Percentiles rank a stretch among this genome's conserved stretches.
Conservation (phyloP, 2,113 vertebrate species). For the Entosphenus tridentatus region DNA sequence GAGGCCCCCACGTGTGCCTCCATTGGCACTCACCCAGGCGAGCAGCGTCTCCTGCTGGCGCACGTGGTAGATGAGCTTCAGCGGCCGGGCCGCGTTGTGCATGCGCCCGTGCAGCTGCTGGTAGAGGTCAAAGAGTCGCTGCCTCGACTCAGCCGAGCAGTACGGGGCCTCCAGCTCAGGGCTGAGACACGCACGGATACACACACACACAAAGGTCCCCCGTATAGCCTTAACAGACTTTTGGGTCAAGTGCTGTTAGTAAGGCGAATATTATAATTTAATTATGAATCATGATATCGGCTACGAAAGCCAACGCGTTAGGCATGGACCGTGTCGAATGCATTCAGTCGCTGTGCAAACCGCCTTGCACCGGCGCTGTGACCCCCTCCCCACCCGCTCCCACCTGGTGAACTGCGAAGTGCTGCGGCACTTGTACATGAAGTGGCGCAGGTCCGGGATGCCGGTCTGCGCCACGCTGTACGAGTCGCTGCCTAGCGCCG, state of each 20-base stretch:
- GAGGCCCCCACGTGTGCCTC: too few species aligned
- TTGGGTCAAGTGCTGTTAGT: too few species aligned
- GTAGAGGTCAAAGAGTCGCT: constrained; percentile 64
- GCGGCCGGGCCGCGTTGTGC: constrained; percentile 50
- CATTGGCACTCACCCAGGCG: constrained; percentile 44
- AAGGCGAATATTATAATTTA: too few species aligned
- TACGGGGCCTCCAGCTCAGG: constrained; percentile 77
- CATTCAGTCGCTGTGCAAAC: too few species aligned
- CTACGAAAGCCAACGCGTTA: too few species aligned
- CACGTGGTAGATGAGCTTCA: constrained; percentile 85
- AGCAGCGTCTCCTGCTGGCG: constrained; percentile 71
- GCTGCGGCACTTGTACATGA: constrained; percentile 74
- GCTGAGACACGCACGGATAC: constrained; percentile 17
- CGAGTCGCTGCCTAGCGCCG: constrained; percentile 28
- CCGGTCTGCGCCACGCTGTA: constrained; percentile 52
- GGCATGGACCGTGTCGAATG: too few species aligned
- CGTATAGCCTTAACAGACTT: too few species aligned
- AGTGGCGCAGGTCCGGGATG: constrained; percentile 60
- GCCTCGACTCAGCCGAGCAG: constrained; percentile 41
- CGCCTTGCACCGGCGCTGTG: too few species aligned
- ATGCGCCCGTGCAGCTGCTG: constrained; percentile 65
- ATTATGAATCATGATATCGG: too few species aligned
- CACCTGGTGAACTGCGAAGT: constrained; percentile 86
- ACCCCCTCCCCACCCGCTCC: constrained; percentile 12
- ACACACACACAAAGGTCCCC: too few species aligned